A percentile compares a stretch with the other conserved stretches of the same genome.
phyloP scores from a whole-genome alignment of 2,888 invertebrate genomes.

The Tipula confusa region DNA sequence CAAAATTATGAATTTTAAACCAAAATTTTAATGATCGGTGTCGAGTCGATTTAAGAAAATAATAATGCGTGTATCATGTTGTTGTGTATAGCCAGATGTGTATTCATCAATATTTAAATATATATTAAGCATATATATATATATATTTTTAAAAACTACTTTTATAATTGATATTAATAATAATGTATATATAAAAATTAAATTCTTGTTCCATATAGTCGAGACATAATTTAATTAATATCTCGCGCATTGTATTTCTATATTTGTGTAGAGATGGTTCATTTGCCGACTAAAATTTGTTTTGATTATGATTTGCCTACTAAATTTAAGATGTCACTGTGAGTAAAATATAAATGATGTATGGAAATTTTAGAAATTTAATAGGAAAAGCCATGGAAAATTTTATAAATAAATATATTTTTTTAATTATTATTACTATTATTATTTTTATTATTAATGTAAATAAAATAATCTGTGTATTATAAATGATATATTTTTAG shows the following conservation, averaged over 20 bases:
- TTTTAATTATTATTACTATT: background rate
- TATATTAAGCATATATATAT: background rate
- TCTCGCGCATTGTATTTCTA: background rate
- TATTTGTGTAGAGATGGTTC: background rate
- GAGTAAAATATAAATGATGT: background rate
- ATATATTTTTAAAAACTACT: background rate
- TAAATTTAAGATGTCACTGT: background rate
- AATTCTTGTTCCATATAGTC: background rate
- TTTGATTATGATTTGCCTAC: background rate
- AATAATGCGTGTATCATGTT: slow-evolving; percentile 7
- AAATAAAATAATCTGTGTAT: slow-evolving; percentile 1
- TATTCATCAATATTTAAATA: background rate
- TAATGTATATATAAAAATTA: background rate
- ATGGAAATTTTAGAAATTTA: background rate
- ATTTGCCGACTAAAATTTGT: background rate
- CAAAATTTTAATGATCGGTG: background rate
- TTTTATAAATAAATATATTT: background rate
- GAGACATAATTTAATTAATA: background rate
- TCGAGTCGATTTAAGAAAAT: background rate
- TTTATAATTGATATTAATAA: background rate
- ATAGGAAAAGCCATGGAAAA: background rate
- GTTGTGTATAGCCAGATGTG: slow-evolving; percentile 5
- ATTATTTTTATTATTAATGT: background rate
- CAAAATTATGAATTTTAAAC: no score
- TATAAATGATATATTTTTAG: slow-evolving; percentile 3